Evolutionary conservation across 2,888 invertebrate genomes (phyloP), one percentile per base, ranked within the genome.

Genomic region (Xylota segnis): DNA sequence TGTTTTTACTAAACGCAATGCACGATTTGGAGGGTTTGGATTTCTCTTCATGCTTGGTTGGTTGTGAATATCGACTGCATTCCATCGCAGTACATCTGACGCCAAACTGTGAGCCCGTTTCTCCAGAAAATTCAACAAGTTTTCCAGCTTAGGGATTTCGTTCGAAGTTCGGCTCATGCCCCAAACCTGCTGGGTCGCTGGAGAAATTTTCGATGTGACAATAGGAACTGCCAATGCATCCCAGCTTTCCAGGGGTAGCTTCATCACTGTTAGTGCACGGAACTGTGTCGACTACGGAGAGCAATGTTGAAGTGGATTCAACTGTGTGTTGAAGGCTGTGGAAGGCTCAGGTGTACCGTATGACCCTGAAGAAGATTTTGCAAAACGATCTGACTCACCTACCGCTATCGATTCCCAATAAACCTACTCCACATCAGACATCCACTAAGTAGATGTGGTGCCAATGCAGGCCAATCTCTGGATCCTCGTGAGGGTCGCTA

Each of bases 191-290:
- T 65, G 58, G 2, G 83, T 77, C 1, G 29, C 27, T n/a, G 16
- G 9, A 5, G 77, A 47, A 23, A 77, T 23, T 43, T 83, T n/a
- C n/a, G n/a, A n/a, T n/a, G n/a, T n/a, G n/a, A n/a, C n/a, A n/a
- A n/a, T n/a, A n/a, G n/a, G n/a, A n/a, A n/a, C n/a, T n/a, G n/a
- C n/a, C n/a, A n/a, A n/a, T n/a, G n/a, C n/a, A n/a, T n/a, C n/a
- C n/a, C n/a, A n/a, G n/a, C n/a, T n/a, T n/a, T n/a, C n/a, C n/a
- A n/a, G n/a, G n/a, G n/a, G n/a, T n/a, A n/a, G 14, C 16, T 81
- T 18, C 70, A 86, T 86, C 0, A 82, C 81, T 5, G 34, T 14
- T 4, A 82, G 50, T 4, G 87, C 78, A 9, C 71, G 79, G 12
- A 78, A 83, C 83, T 4, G 58, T 52, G 27, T 83, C 81, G 12